Conservation (phyloP, 1,140 invertebrate genomes). For the Brachionus koreanus region DNA sequence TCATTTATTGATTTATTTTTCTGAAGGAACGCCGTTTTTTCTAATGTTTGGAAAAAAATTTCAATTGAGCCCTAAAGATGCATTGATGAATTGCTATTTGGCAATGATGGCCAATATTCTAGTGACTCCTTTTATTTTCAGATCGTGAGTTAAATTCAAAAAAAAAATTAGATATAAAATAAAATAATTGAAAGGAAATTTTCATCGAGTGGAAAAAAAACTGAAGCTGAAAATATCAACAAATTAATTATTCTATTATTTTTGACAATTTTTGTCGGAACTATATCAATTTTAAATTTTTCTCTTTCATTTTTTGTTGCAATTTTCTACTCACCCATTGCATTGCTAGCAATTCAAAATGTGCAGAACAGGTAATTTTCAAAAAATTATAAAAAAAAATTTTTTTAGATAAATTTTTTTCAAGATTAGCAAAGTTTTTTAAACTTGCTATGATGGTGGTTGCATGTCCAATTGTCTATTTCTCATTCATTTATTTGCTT, state of each 20-base stretch:
- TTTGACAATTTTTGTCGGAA: slow-evolving; percentile 12
- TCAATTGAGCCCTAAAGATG: background rate
- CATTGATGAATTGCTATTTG: slow-evolving; percentile 23
- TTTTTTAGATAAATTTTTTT: background rate
- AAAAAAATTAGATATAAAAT: background rate
- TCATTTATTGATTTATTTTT: background rate
- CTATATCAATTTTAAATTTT: slow-evolving; percentile 28
- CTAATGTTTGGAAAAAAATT: background rate
- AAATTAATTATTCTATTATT: background rate
- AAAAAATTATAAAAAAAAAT: background rate
- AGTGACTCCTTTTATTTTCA: background rate
- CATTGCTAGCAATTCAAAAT: background rate
- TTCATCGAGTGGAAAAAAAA: background rate
- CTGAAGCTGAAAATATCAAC: background rate
- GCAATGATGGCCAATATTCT: slow-evolving; percentile 14
- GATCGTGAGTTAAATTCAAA: background rate
- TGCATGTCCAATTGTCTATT: background rate
- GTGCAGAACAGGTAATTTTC: background rate
- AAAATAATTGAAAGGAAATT: background rate
- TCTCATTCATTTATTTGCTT: background rate
- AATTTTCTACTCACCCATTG: slow-evolving; percentile 3
- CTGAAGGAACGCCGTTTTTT: background rate
- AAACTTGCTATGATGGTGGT: background rate
- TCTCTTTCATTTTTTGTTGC: slow-evolving; percentile 15
- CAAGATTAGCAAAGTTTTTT: background rate